Conservation (phyloP, 2,113 vertebrate genomes). For the Notiomystis cincta region DNA sequence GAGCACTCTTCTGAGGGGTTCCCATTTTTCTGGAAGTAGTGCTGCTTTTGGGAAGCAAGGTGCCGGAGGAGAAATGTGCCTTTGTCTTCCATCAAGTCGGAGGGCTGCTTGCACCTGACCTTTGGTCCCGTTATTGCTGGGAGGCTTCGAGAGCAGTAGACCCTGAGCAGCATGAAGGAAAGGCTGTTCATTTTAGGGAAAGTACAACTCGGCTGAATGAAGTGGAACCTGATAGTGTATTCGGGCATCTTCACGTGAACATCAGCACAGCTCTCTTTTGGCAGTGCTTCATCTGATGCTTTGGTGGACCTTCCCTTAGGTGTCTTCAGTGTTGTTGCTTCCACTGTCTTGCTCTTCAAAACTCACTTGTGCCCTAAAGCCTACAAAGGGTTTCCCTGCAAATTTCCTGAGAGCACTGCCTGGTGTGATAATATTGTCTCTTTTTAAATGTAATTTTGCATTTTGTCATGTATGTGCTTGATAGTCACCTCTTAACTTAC, state of each 20-base stretch:
- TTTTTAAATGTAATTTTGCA: not conserved
- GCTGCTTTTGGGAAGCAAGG: not conserved
- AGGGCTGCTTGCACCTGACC: not conserved
- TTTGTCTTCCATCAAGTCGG: not conserved
- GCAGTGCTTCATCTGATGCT: not conserved
- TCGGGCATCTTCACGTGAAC: not conserved
- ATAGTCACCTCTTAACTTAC: not conserved
- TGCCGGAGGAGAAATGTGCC: not conserved
- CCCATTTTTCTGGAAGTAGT: not conserved
- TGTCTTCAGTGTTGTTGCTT: not conserved
- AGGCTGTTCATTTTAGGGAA: not conserved
- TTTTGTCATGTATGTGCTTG: not conserved
- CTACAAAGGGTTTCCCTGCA: not conserved
- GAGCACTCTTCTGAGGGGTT: not conserved
- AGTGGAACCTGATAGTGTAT: not conserved
- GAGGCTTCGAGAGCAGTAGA: not conserved
- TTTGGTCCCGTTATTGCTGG: not conserved
- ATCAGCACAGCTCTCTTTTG: not conserved
- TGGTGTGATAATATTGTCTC: not conserved
- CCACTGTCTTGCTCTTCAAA: not conserved
- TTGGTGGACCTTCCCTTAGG: not conserved
- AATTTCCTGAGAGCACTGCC: fast-evolving
- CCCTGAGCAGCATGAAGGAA: not conserved
- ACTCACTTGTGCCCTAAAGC: not conserved
- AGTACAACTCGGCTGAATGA: not conserved